Evolutionary conservation across 2,888 invertebrate species (phyloP).

Genomic region (Epirrita christyi): DNA sequence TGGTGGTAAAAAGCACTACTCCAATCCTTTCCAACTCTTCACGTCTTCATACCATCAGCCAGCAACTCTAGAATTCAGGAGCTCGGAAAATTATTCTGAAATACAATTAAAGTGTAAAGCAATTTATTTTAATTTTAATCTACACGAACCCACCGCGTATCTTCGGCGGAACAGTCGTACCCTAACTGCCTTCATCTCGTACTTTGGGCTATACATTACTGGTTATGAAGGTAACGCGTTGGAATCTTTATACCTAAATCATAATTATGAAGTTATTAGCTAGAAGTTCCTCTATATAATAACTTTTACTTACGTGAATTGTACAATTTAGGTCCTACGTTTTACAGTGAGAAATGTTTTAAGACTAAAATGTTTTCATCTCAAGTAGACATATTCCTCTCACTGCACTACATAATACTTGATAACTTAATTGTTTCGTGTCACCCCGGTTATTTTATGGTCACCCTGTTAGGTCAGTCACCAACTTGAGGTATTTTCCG

Average conservation of each 20-base stretch:
- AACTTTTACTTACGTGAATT: no score
- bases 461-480: no score
- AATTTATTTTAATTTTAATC: conserved; percentile 83
- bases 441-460: no score
- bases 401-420: no score
- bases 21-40: conserved; percentile 50
- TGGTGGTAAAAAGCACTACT: conserved; percentile 38
- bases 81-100: conserved; percentile 82
- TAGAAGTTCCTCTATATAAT: no score
- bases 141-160: conserved; percentile 53
- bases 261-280: no score
- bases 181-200: conserved; percentile 67
- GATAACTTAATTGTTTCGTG: no score
- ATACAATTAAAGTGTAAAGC: conserved; percentile 82
- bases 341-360: no score
- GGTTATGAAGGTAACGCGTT: conserved; percentile 17
- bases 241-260: conserved; percentile 8
- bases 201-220: conserved; percentile 59
- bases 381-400: no score
- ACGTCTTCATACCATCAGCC: conserved; percentile 65
- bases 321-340: no score
- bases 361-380: no score
- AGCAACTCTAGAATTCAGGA: conserved; percentile 77
- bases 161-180: conserved; percentile 52
- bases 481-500: no score